phyloP scores from a whole-genome alignment of 2,888 invertebrate species.

The Epistrophe grossulariae region DNA sequence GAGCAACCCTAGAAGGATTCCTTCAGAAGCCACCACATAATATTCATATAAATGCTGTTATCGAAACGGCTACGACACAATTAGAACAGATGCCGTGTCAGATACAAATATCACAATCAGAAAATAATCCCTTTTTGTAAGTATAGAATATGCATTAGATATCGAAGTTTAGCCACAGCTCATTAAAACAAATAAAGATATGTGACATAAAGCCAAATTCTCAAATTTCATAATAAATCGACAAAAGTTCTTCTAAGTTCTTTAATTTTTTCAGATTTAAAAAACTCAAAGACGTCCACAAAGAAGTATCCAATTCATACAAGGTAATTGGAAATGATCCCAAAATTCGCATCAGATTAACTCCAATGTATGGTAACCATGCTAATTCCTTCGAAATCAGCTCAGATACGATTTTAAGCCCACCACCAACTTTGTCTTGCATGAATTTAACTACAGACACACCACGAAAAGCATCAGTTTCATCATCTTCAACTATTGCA shows the following conservation, averaged over 20 bases:
- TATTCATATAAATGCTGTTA: conserved; percentile 77
- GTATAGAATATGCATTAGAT: conserved; percentile 36
- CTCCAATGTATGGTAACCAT: conserved; percentile 76
- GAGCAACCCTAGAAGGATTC: conserved; percentile 68
- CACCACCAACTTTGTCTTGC: not conserved
- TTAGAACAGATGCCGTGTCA: conserved; percentile 79
- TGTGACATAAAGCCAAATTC: too few species aligned
- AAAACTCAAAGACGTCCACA: conserved; percentile 64
- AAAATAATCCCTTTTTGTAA: conserved; percentile 79
- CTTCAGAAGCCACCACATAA: conserved; percentile 75
- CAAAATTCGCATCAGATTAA: conserved; percentile 76
- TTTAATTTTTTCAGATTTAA: conserved; percentile 74
- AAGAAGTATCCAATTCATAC: conserved; percentile 73
- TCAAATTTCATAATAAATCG: too few species aligned
- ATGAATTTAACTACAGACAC: not conserved
- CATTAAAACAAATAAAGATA: too few species aligned
- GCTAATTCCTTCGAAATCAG: conserved; percentile 63
- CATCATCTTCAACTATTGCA: conserved; percentile 39
- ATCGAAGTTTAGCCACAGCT: not conserved
- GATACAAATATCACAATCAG: conserved; percentile 77
- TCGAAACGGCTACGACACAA: conserved; percentile 75
- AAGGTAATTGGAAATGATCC: conserved; percentile 77
- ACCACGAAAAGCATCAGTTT: conserved; percentile 20
- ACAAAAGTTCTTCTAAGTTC: too few species aligned
- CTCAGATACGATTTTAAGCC: conserved; percentile 22